Evolutionary conservation across 2,888 invertebrate genomes (phyloP), one percentile per base, ranked within the genome.

Genomic region (Tupiocoris notatus): DNA sequence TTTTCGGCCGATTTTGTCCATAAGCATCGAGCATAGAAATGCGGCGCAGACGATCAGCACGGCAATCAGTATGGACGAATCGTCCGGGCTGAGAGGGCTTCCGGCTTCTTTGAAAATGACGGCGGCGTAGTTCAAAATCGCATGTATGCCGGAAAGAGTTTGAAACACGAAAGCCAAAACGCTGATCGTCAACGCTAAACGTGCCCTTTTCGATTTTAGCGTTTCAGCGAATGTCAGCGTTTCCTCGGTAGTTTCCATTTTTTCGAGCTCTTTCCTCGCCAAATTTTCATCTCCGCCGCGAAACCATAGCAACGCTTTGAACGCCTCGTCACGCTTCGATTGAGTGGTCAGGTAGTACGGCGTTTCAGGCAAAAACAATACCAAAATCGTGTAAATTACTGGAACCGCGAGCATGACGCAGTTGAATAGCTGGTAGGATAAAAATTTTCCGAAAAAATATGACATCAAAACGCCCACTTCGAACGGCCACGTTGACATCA

Each of bases 1-100:
- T 70, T 70, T 70, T 16, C 70, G 22, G 17, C 70, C 70, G 23
- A 70, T 17, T 59, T 20, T 70, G 25, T 70, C 70, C 17, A 70
- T 59, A 6, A 70, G 24, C 1, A 70, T 58, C 22, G 58, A 9
- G 18, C 54, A 54, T 1, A 70, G 16, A 12, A 70, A 39, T 2
- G 70, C 22, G 24, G 70, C 23, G 2, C 22, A 17, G 1, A 70
- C 16, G 7, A 54, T 58, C 17, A 59, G 17, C 6, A 70, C 7
- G 9, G 70, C 58, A 0, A 58, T 59, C 6, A 70, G 23, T 2
- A 70, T 70, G 18, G 70, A 1, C 6, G 70, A 70, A 17, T 70
- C 70, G 18, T 59, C 18, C 6, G 70, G 18, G 24, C 25, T 17
- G 9, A 70, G 17, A 1, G 70, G 70, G 61, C 70, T 70, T 6